These are phyloP conservation scores for Andrena fulva DNA, from an alignment of 2,888 invertebrate genomes.

Conservation along the genomic window DNA sequence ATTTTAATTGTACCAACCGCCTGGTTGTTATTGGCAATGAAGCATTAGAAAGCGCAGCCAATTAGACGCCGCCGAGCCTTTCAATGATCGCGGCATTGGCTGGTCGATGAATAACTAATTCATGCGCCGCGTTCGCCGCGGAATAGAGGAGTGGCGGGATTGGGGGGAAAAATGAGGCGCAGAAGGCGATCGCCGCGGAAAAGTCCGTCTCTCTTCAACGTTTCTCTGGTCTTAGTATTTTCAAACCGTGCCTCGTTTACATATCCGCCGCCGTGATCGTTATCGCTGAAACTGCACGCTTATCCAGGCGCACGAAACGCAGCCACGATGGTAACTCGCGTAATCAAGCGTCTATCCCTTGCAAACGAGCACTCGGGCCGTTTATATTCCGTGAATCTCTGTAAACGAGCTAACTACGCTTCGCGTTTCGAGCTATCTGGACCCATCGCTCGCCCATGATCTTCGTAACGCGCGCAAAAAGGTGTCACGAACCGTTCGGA, in stretches of 20 bases:
- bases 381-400: no score
- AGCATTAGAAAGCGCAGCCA: conserved; percentile 15
- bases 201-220: conserved; percentile 31
- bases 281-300: neutral
- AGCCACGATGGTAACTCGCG: neutral
- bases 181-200: conserved; percentile 11
- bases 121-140: neutral
- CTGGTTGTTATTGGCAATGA: conserved; percentile 30
- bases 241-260: conserved; percentile 41
- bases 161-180: neutral
- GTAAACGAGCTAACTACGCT: no score
- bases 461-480: neutral
- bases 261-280: conserved; percentile 19
- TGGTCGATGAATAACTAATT: conserved; percentile 30
- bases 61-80: conserved; percentile 13
- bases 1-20: neutral
- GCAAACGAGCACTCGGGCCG: no score
- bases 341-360: no score
- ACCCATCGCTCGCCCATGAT: neutral
- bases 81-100: neutral
- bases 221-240: conserved; percentile 40
- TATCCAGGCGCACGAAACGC: neutral
- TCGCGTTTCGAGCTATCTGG: no score
- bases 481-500: neutral
- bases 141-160: conserved; percentile 41